Evolutionary conservation across 1,140 invertebrate species (phyloP).

Genomic region (Euwallacea fornicatus): DNA sequence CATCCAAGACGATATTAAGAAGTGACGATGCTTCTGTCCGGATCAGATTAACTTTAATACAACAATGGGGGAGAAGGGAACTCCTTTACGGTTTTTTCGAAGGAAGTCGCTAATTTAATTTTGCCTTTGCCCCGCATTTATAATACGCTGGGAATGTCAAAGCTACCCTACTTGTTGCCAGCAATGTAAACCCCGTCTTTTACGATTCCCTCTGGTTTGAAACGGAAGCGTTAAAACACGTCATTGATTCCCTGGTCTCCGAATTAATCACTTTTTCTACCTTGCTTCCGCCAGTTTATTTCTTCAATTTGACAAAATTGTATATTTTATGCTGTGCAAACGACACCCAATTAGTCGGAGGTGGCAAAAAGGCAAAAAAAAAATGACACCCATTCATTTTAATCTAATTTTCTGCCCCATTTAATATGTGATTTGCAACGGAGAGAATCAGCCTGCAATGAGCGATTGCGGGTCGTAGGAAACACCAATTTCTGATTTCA

Average conservation of each 20-base stretch:
- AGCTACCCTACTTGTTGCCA: slow-evolving; percentile 49
- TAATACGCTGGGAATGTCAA: slow-evolving; percentile 49
- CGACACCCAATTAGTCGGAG: neutral
- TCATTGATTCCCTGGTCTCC: slow-evolving; percentile 17
- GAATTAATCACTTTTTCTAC: slow-evolving; percentile 19
- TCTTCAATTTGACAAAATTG: slow-evolving; percentile 10
- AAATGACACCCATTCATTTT: neutral
- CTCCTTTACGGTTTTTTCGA: slow-evolving; percentile 43
- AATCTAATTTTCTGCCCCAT: neutral
- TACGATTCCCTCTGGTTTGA: slow-evolving; percentile 27
- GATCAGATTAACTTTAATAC: slow-evolving; percentile 45
- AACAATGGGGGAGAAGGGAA: slow-evolving; percentile 39
- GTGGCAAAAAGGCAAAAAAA: neutral
- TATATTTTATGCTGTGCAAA: neutral
- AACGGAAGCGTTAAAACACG: slow-evolving; percentile 23
- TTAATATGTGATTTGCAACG: neutral
- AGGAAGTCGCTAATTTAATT: slow-evolving; percentile 47
- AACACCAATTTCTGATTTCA: neutral
- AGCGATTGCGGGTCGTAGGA: neutral
- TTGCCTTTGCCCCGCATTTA: slow-evolving; percentile 46
- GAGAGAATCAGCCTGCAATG: neutral
- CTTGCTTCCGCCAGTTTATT: slow-evolving; percentile 14
- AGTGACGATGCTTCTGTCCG: slow-evolving; percentile 42
- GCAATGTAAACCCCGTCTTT: slow-evolving; percentile 35
- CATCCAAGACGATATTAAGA: slow-evolving; percentile 38